Conservation (phyloP, 2,888 invertebrate genomes). For the Eupithecia exiguata region DNA sequence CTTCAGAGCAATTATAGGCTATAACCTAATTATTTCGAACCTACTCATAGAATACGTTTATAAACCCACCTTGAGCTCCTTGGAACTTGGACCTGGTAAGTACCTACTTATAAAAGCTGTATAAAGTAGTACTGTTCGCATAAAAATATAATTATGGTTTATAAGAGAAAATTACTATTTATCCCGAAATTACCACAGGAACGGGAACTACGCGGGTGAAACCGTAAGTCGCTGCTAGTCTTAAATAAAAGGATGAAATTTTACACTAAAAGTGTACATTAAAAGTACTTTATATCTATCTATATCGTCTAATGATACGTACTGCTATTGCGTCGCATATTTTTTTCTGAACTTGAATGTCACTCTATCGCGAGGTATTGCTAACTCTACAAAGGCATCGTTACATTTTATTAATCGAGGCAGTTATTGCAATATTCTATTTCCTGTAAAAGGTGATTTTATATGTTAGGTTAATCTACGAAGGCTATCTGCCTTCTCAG, state of each 20-base stretch:
- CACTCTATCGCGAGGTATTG: neutral
- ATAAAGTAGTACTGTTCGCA: slow-evolving; percentile 8
- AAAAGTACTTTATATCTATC: too few species aligned
- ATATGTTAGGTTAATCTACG: neutral
- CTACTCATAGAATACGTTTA: neutral
- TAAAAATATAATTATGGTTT: neutral
- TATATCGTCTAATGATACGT: too few species aligned
- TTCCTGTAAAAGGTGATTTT: neutral
- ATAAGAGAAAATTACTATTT: too few species aligned
- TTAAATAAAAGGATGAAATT: too few species aligned
- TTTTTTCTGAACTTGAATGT: neutral
- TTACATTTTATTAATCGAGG: neutral
- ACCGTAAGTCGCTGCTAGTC: too few species aligned
- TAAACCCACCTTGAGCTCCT: slow-evolving; percentile 24
- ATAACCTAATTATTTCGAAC: slow-evolving; percentile 14
- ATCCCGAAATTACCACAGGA: too few species aligned
- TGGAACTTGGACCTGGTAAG: slow-evolving; percentile 1
- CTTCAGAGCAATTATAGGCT: slow-evolving; percentile 14
- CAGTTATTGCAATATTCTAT: slow-evolving; percentile 3
- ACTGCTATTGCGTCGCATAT: neutral
- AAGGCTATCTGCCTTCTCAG: neutral
- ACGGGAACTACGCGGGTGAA: too few species aligned
- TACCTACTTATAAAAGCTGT: neutral
- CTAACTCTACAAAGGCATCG: neutral
- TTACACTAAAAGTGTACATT: too few species aligned